These are phyloP conservation scores for Pristis pectinata DNA, from an alignment of 2,797 vertebrate genomes.

Conservation along the genomic window DNA sequence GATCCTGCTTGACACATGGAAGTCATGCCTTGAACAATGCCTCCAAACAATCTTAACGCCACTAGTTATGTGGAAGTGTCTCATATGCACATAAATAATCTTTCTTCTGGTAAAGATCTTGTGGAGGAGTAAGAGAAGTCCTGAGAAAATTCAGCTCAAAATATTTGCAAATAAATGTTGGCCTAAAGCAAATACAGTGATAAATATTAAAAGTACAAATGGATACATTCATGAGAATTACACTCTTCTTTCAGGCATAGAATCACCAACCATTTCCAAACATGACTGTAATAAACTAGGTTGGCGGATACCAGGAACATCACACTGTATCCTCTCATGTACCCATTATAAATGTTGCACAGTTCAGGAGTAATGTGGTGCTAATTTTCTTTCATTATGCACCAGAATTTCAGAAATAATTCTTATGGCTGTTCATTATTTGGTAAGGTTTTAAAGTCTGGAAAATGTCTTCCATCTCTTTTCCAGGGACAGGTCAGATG, in stretches of 20 bases:
- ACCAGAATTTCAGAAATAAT: neutral
- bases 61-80: neutral
- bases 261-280: neutral
- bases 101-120: neutral
- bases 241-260: neutral
- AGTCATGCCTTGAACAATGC: neutral
- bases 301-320: too few species aligned
- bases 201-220: neutral
- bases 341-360: neutral
- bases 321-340: neutral
- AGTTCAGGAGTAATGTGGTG: neutral
- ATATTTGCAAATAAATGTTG: neutral
- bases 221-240: neutral
- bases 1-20: neutral
- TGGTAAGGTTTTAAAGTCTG: neutral
- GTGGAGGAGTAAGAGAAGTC: neutral
- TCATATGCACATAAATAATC: neutral
- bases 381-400: neutral
- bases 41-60: neutral
- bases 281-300: neutral
- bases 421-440: neutral
- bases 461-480: too few species aligned
- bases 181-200: neutral
- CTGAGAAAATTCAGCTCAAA: neutral
- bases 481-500: neutral